Evolutionary conservation across 2,113 vertebrate species (phyloP), one percentile per base, ranked within the genome.

Genomic region (Rhabdomys dilectus): DNA sequence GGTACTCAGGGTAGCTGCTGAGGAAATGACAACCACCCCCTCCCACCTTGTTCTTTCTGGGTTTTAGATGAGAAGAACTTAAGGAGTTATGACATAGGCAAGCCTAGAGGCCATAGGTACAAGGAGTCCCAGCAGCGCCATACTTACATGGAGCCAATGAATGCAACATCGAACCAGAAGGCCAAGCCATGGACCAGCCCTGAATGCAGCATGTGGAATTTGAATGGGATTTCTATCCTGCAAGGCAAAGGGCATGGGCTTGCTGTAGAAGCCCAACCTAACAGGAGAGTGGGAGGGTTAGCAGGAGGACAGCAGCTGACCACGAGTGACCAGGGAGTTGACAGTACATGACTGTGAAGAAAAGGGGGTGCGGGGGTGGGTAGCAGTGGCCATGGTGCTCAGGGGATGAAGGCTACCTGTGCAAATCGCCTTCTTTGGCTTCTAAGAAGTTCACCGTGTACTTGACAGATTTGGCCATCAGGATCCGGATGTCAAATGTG

Each of bases 211-310:
- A 99, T 99, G 98, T 99, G 99, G 98, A 99, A 99, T 97, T 99
- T 99, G 98, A 99, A 99, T 78, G 99, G 99, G 97, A 99, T 99
- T 98, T 99, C 99, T 99, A 99, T 99, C 99, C 99, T 99, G 97
- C 16, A 97, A 97, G 60, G 93, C 72, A 92, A 95, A 94, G 88
- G 22, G 64, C 66, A 53, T 36, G 31, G 51, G 51, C 64, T 17
- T 66, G 60, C 72, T 64, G 42, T 39, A 89, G 48, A 75, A 42
- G 72, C 64, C 87, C n/a, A 4, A 58, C 8, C 4, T 22, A 39
- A 53, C 56, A 39, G 60, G 58, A 39, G 26, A 82, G 7, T 34
- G 12, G 9, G 51, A 17, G 51, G 31, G n/a, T 53, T 34, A 73
- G 36, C 64, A 26, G 0, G 8, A 0, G 66, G 26, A 34, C 29